phyloP scores from a whole-genome alignment of 2,888 invertebrate genomes.

The Sesamia inferens region DNA sequence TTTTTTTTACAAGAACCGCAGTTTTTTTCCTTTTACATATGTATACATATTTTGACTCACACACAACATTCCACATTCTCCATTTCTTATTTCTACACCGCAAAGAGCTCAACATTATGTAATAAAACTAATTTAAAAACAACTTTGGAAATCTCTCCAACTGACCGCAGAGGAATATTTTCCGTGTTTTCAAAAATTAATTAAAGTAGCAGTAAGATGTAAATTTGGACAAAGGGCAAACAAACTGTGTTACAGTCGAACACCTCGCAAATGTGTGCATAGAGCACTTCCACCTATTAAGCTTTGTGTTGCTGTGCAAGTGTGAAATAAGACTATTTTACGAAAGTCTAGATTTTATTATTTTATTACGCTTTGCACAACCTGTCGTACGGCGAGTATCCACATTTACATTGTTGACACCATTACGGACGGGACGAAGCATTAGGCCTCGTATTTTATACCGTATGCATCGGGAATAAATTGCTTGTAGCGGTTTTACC shows the following conservation, averaged over 20 bases:
- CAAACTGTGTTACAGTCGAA: slow-evolving; percentile 49
- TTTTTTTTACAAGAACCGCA: neutral
- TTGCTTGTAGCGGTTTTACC: no score
- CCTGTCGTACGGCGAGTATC: no score
- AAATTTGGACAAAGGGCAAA: slow-evolving; percentile 53
- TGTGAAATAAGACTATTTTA: neutral
- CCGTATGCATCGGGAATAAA: no score
- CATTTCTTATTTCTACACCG: neutral
- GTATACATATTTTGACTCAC: neutral
- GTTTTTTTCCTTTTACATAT: neutral
- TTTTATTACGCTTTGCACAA: neutral
- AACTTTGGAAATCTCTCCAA: neutral
- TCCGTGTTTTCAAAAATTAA: slow-evolving; percentile 33
- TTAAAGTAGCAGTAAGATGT: slow-evolving; percentile 45
- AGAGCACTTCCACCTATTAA: slow-evolving; percentile 61
- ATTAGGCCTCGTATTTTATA: no score
- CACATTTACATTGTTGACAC: no score
- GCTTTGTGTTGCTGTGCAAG: slow-evolving; percentile 40
- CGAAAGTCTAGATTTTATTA: slow-evolving; percentile 1
- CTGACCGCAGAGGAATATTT: slow-evolving; percentile 3
- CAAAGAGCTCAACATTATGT: slow-evolving; percentile 6
- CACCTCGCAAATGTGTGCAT: slow-evolving; percentile 54
- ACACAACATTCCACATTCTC: neutral
- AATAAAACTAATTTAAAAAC: slow-evolving; percentile 14
- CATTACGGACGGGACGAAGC: no score